phyloP scores from a whole-genome alignment of 2,888 invertebrate genomes.

The Spodoptera exigua region DNA sequence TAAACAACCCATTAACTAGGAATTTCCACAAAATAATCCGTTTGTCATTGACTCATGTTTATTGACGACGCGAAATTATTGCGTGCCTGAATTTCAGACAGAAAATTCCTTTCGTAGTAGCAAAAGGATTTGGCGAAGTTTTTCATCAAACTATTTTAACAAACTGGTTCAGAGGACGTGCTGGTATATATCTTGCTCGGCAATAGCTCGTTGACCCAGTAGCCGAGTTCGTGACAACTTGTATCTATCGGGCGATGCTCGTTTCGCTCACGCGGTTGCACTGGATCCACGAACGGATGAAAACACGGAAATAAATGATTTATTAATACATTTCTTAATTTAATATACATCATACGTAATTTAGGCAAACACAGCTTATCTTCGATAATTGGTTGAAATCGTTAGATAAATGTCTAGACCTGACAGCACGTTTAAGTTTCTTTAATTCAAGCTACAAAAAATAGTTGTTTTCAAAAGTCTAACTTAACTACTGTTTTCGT shows the following conservation, averaged over 20 bases:
- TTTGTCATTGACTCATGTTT: conserved; percentile 10
- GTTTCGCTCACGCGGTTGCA: conserved; percentile 47
- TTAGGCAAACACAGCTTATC: conserved; percentile 25
- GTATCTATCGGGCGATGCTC: conserved; percentile 69
- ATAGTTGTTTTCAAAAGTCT: neutral
- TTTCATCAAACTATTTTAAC: conserved; percentile 38
- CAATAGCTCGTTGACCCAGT: conserved; percentile 81
- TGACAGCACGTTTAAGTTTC: neutral
- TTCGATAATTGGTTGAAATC: conserved; percentile 13
- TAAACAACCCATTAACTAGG: conserved; percentile 26
- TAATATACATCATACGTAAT: conserved; percentile 13
- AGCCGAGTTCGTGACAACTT: conserved; percentile 81
- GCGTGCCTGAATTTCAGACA: neutral
- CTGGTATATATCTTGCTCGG: conserved; percentile 58
- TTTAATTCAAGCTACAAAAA: neutral
- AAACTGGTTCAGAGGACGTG: conserved; percentile 34
- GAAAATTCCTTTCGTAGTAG: conserved; percentile 9
- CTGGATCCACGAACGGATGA: conserved; percentile 44
- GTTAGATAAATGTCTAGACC: conserved; percentile 4
- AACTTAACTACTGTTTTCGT: neutral
- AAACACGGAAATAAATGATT: conserved; percentile 59
- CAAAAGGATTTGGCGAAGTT: conserved; percentile 4
- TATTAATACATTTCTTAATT: conserved; percentile 41
- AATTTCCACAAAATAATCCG: conserved; percentile 22
- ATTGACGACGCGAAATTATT: conserved; percentile 7